phyloP scores from a whole-genome alignment of 2,888 invertebrate genomes.

The Boloria euphrosyne region DNA sequence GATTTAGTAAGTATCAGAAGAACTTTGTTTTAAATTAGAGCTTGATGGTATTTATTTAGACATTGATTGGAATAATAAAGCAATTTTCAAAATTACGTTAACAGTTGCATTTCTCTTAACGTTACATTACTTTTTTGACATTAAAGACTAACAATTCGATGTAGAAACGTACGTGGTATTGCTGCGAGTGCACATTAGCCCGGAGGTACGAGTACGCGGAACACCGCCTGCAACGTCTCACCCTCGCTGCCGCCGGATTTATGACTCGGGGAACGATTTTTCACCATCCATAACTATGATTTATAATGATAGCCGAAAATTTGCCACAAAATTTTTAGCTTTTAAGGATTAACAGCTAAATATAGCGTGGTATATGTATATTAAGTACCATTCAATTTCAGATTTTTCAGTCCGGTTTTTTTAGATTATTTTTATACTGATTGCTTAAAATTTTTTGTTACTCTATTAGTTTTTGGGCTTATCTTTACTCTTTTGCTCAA shows the following conservation, averaged over 20 bases:
- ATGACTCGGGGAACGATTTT: constrained; percentile 27
- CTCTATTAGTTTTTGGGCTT: not conserved
- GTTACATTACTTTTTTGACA: constrained; percentile 15
- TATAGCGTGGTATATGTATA: too few species aligned
- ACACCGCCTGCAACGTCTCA: constrained; percentile 24
- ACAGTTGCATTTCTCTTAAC: not conserved
- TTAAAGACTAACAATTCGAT: constrained; percentile 10
- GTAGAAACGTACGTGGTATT: constrained; percentile 14
- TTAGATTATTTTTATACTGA: too few species aligned
- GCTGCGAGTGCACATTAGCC: constrained; percentile 26
- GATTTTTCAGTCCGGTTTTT: too few species aligned
- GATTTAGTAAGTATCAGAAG: too few species aligned
- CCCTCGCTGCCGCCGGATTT: constrained; percentile 20
- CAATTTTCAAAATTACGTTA: not conserved
- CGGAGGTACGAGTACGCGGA: constrained; percentile 6
- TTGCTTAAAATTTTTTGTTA: not conserved
- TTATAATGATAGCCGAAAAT: constrained; percentile 30
- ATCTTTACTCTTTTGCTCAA: too few species aligned
- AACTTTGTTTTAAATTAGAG: too few species aligned
- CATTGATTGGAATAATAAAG: too few species aligned
- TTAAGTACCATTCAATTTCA: too few species aligned
- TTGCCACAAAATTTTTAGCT: constrained; percentile 18
- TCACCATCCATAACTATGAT: constrained; percentile 27
- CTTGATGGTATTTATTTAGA: too few species aligned
- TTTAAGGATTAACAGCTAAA: not conserved